These are phyloP conservation scores for zebrafish (Danio rerio) DNA, from an alignment of 2,113 vertebrate genomes.

Conservation along the genomic window DNA sequence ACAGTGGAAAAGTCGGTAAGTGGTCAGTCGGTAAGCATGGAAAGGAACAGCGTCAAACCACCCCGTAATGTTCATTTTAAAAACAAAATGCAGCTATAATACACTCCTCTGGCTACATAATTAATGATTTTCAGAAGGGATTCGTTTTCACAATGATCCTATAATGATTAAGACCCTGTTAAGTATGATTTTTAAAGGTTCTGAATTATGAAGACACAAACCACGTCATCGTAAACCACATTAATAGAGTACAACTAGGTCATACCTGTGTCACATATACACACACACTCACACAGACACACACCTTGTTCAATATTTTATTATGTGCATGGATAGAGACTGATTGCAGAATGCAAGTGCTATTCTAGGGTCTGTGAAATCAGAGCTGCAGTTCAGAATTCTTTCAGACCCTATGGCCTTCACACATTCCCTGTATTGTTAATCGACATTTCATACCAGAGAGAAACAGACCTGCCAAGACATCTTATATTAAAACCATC, in stretches of 20 bases:
- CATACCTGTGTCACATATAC: neutral
- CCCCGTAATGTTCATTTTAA: too few relatives aligned
- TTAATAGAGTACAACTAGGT: too few relatives aligned
- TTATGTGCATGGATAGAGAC: neutral
- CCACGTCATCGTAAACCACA: neutral
- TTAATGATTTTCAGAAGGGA: too few relatives aligned
- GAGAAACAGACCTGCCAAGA: conserved; percentile 34
- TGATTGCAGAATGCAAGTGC: neutral
- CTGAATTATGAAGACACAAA: too few relatives aligned
- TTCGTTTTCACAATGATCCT: too few relatives aligned
- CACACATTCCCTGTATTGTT: conserved; percentile 18
- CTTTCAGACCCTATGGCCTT: neutral
- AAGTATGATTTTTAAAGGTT: too few relatives aligned
- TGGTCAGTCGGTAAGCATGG: too few relatives aligned
- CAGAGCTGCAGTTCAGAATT: neutral
- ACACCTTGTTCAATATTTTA: neutral
- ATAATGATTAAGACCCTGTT: too few relatives aligned
- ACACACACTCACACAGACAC: neutral
- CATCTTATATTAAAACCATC: conserved; percentile 38
- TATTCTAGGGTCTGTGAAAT: conserved; percentile 5
- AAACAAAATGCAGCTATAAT: too few relatives aligned
- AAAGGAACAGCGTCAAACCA: too few relatives aligned
- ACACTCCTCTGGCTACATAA: too few relatives aligned
- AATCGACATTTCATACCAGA: conserved; percentile 27
- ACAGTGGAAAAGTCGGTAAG: too few relatives aligned